These are phyloP conservation scores for Aviceda subcristata DNA, from an alignment of 2,113 vertebrate species.

Conservation along the genomic window DNA sequence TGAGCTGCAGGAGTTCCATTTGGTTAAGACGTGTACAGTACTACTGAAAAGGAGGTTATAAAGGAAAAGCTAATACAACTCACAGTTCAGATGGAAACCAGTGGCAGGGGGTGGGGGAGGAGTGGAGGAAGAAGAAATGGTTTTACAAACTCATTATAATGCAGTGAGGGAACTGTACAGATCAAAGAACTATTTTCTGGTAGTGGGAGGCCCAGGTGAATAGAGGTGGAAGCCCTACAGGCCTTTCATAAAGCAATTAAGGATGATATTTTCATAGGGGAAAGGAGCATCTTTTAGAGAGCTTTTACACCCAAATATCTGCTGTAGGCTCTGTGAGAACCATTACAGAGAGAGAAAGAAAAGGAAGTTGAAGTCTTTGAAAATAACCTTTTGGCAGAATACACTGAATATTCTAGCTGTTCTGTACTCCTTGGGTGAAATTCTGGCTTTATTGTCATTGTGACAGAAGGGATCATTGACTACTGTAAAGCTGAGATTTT, in stretches of 20 bases:
- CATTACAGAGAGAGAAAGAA: neutral
- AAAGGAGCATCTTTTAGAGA: neutral
- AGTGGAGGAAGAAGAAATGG: neutral
- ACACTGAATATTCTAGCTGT: neutral
- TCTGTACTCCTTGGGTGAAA: neutral
- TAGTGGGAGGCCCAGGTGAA: constrained; percentile 7
- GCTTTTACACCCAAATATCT: constrained; percentile 5
- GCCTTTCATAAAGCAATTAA: constrained; percentile 15
- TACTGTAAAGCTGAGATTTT: neutral
- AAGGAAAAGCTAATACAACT: constrained; percentile 7
- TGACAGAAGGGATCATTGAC: neutral
- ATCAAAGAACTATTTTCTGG: constrained; percentile 28
- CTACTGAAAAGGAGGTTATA: neutral
- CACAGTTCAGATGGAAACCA: neutral
- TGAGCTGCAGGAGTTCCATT: neutral
- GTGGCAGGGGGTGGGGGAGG: neutral
- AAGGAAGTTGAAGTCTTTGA: neutral
- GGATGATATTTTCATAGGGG: constrained; percentile 3
- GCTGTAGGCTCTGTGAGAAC: neutral
- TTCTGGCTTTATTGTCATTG: neutral
- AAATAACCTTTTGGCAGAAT: constrained; percentile 19
- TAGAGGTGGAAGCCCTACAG: neutral
- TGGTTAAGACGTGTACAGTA: neutral
- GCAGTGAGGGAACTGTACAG: neutral
- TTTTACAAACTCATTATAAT: neutral